Percentiles rank a stretch among this genome's conserved stretches.
phyloP scores from a whole-genome alignment of 2,113 vertebrate genomes.

The Rhadina sibilatrix region DNA sequence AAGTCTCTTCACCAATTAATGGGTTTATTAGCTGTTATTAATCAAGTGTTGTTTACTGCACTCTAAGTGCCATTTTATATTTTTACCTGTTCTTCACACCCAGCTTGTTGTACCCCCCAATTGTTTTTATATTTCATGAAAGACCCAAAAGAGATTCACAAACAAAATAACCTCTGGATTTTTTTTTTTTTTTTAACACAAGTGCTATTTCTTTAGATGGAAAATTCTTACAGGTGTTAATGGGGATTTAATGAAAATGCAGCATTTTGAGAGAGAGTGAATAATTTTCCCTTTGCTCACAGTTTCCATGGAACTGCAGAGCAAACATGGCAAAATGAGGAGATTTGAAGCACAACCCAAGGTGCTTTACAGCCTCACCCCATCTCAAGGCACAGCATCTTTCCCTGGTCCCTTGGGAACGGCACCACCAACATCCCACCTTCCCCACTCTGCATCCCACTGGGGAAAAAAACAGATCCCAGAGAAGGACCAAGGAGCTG shows the following conservation, averaged over 20 bases:
- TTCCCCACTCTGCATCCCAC: neutral
- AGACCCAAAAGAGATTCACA: neutral
- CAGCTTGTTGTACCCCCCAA: neutral
- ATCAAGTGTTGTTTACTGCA: neutral
- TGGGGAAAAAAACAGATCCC: neutral
- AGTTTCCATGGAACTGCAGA: neutral
- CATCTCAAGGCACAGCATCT: neutral
- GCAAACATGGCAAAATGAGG: neutral
- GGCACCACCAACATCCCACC: neutral
- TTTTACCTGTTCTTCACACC: neutral
- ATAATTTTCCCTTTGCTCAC: rapidly evolving
- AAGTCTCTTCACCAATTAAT: neutral
- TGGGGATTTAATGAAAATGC: neutral
- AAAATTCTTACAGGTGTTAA: neutral
- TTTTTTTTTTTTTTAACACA: neutral
- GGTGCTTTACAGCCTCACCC: neutral
- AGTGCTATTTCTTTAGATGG: neutral
- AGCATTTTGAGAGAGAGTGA: neutral
- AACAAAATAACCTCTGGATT: neutral
- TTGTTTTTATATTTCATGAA: neutral
- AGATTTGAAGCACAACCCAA: neutral
- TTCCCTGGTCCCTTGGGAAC: neutral
- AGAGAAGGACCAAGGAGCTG: neutral
- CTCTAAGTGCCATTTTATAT: neutral
- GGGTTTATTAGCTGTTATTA: neutral